A percentile compares a stretch with the other conserved stretches of the same genome.
Evolutionary conservation across 2,113 vertebrate genomes (phyloP).

Genomic region (Cebus imitator): DNA sequence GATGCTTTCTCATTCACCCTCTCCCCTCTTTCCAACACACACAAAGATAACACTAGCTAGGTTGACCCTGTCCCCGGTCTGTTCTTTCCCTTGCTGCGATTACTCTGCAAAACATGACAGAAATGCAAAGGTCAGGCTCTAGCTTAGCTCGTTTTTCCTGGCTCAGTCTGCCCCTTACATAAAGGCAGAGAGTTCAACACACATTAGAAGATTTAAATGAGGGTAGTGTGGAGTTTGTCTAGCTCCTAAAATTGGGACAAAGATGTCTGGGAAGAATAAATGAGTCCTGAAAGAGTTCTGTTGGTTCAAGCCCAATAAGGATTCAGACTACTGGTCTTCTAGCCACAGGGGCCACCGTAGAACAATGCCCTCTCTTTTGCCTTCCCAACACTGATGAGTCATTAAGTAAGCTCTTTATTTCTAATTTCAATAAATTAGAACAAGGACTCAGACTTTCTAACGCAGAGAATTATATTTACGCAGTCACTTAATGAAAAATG

Average conservation of each 20-base stretch:
- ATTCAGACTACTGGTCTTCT: not conserved
- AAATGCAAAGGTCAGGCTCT: not conserved
- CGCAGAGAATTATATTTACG: slow-evolving; percentile 61
- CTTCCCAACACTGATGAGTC: slow-evolving; percentile 30
- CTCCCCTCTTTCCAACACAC: fast-evolving
- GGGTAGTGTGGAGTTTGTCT: not conserved
- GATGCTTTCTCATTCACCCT: not conserved
- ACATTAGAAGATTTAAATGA: not conserved
- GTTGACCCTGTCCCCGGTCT: not conserved
- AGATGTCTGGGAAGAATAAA: not conserved
- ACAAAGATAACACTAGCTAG: not conserved
- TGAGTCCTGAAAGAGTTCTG: not conserved
- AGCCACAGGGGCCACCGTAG: not conserved
- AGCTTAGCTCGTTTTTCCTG: not conserved
- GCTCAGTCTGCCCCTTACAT: not conserved
- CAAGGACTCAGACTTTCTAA: slow-evolving; percentile 49
- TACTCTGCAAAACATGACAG: not conserved
- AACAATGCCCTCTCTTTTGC: not conserved
- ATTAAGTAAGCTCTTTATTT: slow-evolving; percentile 42
- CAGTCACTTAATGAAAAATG: slow-evolving; percentile 68
- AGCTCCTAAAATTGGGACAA: not conserved
- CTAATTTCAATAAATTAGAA: slow-evolving; percentile 68
- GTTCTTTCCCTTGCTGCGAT: not conserved
- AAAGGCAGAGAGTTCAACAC: not conserved
- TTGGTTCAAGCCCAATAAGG: not conserved